A percentile compares a stretch with the other conserved stretches of the same genome.
These are phyloP conservation scores for Tenthredo distinguenda DNA, from an alignment of 2,888 invertebrate species.

Conservation along the genomic window DNA sequence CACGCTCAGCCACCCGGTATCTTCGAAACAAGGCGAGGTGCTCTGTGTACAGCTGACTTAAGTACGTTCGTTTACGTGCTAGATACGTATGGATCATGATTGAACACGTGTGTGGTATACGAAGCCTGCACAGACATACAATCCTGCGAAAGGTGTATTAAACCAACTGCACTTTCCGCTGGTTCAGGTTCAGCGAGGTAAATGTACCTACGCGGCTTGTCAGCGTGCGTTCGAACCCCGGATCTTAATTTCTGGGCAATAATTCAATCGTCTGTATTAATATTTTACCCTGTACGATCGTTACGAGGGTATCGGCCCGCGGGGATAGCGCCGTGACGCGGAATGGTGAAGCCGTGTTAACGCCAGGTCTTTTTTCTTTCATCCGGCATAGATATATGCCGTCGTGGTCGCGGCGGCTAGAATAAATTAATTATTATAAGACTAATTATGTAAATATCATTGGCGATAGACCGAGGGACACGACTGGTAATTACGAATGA, in stretches of 20 bases:
- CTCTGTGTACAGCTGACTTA: slow-evolving; percentile 26
- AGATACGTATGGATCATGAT: slow-evolving; percentile 15
- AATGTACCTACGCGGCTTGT: slow-evolving; percentile 36
- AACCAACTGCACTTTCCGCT: slow-evolving; percentile 24
- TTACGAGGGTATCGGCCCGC: not conserved
- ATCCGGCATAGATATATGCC: not conserved
- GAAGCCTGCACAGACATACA: not conserved
- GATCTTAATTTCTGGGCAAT: slow-evolving; percentile 50
- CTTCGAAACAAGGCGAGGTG: not conserved
- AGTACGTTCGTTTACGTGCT: slow-evolving; percentile 31
- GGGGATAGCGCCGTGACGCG: not conserved
- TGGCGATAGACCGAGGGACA: slow-evolving; percentile 26
- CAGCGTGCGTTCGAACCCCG: slow-evolving; percentile 51
- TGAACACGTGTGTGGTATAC: not conserved
- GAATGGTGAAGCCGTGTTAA: slow-evolving; percentile 16
- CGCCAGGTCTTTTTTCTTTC: slow-evolving; percentile 8
- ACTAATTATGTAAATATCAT: slow-evolving; percentile 51
- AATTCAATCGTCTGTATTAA: slow-evolving; percentile 42
- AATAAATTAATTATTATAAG: slow-evolving; percentile 48
- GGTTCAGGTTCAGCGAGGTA: not conserved
- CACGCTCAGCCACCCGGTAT: not conserved
- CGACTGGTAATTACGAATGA: slow-evolving; percentile 45
- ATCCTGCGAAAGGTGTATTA: not conserved
- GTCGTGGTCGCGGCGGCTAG: not conserved
- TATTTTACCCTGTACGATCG: slow-evolving; percentile 31